Evolutionary conservation across 1,140 invertebrate genomes (phyloP), one percentile per base, ranked within the genome.

Genomic region (Drosophila albomicans): DNA sequence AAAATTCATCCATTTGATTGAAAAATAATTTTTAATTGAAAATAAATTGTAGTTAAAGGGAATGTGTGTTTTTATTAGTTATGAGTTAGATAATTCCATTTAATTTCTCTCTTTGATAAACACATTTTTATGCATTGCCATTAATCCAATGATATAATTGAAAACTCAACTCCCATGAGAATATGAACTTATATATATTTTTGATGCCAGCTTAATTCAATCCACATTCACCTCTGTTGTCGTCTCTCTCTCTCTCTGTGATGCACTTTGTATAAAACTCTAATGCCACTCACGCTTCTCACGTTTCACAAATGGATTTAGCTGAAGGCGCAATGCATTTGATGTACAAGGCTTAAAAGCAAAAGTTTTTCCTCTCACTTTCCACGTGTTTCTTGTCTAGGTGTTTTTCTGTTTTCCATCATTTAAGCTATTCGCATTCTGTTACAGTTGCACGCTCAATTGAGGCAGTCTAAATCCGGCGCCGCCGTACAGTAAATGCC

Each of bases 371-470:
- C 11, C n/a, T 11, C 20, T 59, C 1, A n/a, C 32, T 32, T 30
- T 5, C 35, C 13, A 15, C 16, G 20, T 49, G 0, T n/a, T 13
- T 11, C 11, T 28, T 15, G 20, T 30, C 38, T 58, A 10, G 6
- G 35, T 11, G 8, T 49, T 49, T 62, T 38, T 13, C 5, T 32
- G 46, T 54, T 54, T 56, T 56, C 52, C 63, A 66, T 65, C 54
- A 59, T 61, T 67, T 61, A 8, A 35, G 56, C 62, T 25, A 16
- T 46, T 76, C 66, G 57, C 25, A 72, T 72, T 41, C 52, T 28
- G 57, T 61, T 72, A 76, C 52, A 64, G 66, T 79, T 72, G 73
- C 38, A 73, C 68, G 74, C 67, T 62, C 73, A 57, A 79, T 79
- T 71, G 76, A 71, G 51, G 57, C 20, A 35, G 16, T 48, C 51